Evolutionary conservation across 2,888 invertebrate genomes (phyloP), one percentile per base, ranked within the genome.

Genomic region (Myathropa florea): DNA sequence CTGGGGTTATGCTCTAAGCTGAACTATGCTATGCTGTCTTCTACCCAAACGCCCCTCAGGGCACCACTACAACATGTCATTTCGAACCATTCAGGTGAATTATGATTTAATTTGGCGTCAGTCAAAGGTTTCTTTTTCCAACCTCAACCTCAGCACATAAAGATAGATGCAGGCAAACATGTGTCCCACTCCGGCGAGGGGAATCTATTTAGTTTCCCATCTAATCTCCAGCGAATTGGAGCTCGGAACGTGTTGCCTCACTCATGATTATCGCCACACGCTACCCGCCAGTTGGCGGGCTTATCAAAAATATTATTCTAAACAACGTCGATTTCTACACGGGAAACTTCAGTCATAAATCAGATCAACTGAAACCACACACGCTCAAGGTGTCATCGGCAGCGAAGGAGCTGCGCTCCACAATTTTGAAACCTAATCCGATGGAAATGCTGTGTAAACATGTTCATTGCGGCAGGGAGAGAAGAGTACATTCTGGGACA

Each of bases 391-490:
- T 85, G 77, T 81, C 71, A 63, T 59, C 71, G 39, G 18, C 39
- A 39, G 36, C 64, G 64, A 63, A 68, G 67, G 60, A 72, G 30
- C 63, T 65, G 39, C 55, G 26, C 46, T 18, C 18, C n/a, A 14
- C 65, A 76, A 70, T 61, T 63, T 75, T 81, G 85, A 85, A 85
- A 85, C 46, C 39, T 79, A 83, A 86, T 86, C 86, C 75, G 60
- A 10, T 21, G 57, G 23, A 82, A 73, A 78, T 78, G 73, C 55
- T 61, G 55, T 78, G 75, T 81, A 82, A 86, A 79, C 83, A 86
- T 73, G 60, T 46, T 77, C 68, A 61, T 73, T 59, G 60, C 33
- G 36, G 24, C 36, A 60, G 64, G 59, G 23, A 61, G 60, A 26
- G 30, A 23, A 53, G 36, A 14, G 24, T 9, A 57, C 53, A 65